Evolutionary conservation across 53 echinoderm and acorn worm genomes (phyloP), one percentile per base, ranked within the genome.

Genomic region (Echinometra lucunter): DNA sequence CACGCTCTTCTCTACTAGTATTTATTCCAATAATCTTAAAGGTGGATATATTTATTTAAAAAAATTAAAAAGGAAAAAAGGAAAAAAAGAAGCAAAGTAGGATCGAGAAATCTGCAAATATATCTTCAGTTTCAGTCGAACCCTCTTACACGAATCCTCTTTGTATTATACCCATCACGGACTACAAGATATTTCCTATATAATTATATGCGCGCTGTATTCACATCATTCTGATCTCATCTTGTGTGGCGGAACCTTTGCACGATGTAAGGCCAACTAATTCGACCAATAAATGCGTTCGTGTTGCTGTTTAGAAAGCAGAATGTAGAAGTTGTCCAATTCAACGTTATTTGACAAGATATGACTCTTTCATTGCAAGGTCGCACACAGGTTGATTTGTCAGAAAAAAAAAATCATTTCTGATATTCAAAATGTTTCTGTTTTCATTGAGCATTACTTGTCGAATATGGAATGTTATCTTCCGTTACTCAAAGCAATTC

Each of bases 1-100:
- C 85, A 85, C 85, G 85, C 85, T 85, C 49, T 85, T 85, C 30
- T 85, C n/a, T 49, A 85, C 49, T 81, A 42, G 25, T 81, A n/a
- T n/a, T n/a, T n/a, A n/a, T 17, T 30, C 34, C 44, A 21, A 25
- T 42, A 74, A 12, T 8, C 6, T 21, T 85, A 85, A 85, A 85
- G 27, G n/a, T 85, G 45, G 30, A 85, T 28, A 27, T 28, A 85
- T 45, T 85, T 30, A n/a, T n/a, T n/a, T n/a, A n/a, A n/a, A n/a
- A n/a, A n/a, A n/a, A n/a, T n/a, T n/a, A n/a, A n/a, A n/a, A n/a
- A n/a, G n/a, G n/a, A n/a, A n/a, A n/a, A n/a, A n/a, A n/a, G n/a
- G n/a, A n/a, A n/a, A n/a, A n/a, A 85, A 45, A 85, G 49, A 49
- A 25, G 49, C 49, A 85, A 85, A 85, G n/a, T n/a, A 47, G 49